Conservation (phyloP, 2,888 invertebrate species). For the Congeria kusceri region DNA sequence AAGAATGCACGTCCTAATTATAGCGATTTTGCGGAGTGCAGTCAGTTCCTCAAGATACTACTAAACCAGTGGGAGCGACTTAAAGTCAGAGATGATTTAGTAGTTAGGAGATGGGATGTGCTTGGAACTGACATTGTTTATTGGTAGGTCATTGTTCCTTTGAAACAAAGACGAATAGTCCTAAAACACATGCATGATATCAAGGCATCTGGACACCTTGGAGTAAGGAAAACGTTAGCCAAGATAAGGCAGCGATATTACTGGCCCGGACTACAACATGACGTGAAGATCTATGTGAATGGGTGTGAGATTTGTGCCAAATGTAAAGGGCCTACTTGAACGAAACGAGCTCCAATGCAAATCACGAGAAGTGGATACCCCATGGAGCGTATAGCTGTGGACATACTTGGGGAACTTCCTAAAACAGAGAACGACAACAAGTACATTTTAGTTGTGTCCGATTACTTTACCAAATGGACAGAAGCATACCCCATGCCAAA, state of each 20-base stretch:
- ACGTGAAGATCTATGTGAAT: slow-evolving; percentile 1
- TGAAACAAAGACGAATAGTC: slow-evolving; percentile 9
- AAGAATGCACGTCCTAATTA: too few species aligned
- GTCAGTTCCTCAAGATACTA: slow-evolving; percentile 9
- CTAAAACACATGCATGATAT: neutral
- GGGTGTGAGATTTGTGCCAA: too few species aligned
- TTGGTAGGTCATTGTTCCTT: slow-evolving; percentile 12
- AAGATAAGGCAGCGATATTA: neutral
- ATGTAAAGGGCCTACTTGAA: too few species aligned
- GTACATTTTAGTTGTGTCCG: slow-evolving; percentile 7
- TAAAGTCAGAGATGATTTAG: neutral
- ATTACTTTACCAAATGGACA: neutral
- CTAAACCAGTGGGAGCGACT: slow-evolving; percentile 12
- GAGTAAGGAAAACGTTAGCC: neutral
- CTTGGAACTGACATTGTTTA: slow-evolving; percentile 7
- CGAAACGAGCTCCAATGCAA: too few species aligned
- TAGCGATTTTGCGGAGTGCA: neutral
- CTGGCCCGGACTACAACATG: slow-evolving; percentile 5
- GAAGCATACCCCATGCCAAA: slow-evolving; percentile 19
- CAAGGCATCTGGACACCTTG: slow-evolving; percentile 6
- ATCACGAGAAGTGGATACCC: too few species aligned
- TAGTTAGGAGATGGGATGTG: slow-evolving; percentile 10
- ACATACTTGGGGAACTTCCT: slow-evolving; percentile 6
- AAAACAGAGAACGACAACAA: slow-evolving; percentile 11
- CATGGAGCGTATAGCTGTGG: too few species aligned